A percentile compares a stretch with the other conserved stretches of the same genome.
Conservation (phyloP, 1,140 invertebrate species). For the Amphibalanus amphitrite region DNA sequence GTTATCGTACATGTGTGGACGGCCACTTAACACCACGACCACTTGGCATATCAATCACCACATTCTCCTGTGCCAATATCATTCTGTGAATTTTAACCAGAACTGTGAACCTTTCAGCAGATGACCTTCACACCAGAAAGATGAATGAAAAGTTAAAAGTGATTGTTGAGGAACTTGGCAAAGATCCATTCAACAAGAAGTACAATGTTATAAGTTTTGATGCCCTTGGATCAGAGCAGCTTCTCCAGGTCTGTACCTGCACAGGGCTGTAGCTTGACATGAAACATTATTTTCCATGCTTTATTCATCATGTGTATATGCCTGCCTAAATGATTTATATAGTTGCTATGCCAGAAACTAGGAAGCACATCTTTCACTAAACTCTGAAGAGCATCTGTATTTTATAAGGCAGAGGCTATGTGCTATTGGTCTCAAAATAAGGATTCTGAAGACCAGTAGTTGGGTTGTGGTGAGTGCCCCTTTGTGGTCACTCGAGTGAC, state of each 20-base stretch:
- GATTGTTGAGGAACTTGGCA: conserved; percentile 56
- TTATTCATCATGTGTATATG: not conserved
- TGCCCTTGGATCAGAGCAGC: conserved; percentile 48
- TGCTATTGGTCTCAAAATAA: not conserved
- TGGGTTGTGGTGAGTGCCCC: too few relatives aligned
- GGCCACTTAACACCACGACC: too few relatives aligned
- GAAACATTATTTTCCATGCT: not conserved
- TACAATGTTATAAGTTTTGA: conserved; percentile 74
- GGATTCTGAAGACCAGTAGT: too few relatives aligned
- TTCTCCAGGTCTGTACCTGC: conserved; percentile 42
- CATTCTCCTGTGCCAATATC: too few relatives aligned
- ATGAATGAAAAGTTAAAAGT: conserved; percentile 59
- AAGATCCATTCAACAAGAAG: conserved; percentile 49
- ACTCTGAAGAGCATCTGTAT: not conserved
- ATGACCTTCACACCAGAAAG: too few relatives aligned
- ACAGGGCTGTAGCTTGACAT: not conserved
- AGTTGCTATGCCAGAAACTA: not conserved
- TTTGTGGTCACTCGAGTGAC: too few relatives aligned
- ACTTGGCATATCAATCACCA: too few relatives aligned
- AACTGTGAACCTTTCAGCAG: too few relatives aligned
- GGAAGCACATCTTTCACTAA: not conserved
- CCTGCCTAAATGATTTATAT: not conserved
- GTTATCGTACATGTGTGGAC: too few relatives aligned
- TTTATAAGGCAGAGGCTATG: not conserved
- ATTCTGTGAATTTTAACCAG: too few relatives aligned